Conservation (phyloP, 2,888 invertebrate species). For the Apantesis nais region DNA sequence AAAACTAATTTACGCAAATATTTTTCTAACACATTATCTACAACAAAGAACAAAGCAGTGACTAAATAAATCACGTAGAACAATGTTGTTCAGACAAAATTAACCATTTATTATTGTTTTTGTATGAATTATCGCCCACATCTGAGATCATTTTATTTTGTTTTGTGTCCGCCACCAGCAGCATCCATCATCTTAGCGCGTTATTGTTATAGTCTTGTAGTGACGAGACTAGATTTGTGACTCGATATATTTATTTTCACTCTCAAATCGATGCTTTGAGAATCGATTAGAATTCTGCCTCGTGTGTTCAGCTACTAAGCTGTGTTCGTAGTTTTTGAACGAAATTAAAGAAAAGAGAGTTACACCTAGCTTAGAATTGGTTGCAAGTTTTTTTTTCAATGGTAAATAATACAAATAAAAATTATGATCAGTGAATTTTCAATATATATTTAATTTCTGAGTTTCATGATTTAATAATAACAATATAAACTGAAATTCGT, state of each 20-base stretch:
- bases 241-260: constrained; percentile 25
- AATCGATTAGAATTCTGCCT: constrained; percentile 12
- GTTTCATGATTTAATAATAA: no score
- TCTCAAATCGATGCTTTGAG: constrained; percentile 25
- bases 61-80: constrained; percentile 66
- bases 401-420: no score
- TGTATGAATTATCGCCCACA: constrained; percentile 78
- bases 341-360: background rate
- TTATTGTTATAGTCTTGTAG: constrained; percentile 70
- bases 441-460: no score
- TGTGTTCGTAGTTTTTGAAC: background rate
- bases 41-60: constrained; percentile 46
- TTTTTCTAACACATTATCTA: constrained; percentile 37
- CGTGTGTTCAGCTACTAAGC: constrained; percentile 1
- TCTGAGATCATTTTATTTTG: constrained; percentile 69
- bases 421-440: no score
- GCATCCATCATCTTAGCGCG: constrained; percentile 72
- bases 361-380: no score
- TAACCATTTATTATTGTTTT: constrained; percentile 73
- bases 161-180: constrained; percentile 69
- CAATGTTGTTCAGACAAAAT: constrained; percentile 68
- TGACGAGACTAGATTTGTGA: constrained; percentile 48
- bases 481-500: no score
- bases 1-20: constrained; percentile 32
- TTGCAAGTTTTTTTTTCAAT: no score